Conservation (phyloP, 2,797 vertebrate genomes). For the Trachops cirrhosus region DNA sequence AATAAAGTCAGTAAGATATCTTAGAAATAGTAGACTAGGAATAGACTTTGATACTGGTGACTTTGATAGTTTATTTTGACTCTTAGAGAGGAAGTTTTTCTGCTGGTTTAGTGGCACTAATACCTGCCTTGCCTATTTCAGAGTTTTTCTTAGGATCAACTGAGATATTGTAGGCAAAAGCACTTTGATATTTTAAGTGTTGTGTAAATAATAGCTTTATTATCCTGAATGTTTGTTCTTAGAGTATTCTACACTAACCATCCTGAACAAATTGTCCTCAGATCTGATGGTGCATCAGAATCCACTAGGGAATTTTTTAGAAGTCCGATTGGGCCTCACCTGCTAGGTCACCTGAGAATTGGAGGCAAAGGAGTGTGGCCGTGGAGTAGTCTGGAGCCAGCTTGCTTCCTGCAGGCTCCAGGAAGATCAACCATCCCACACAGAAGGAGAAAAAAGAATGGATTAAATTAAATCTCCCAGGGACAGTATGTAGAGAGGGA, state of each 20-base stretch:
- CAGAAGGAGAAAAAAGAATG: not conserved
- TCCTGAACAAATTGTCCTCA: not conserved
- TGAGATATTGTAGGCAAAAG: slow-evolving; percentile 19
- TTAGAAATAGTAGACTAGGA: not conserved
- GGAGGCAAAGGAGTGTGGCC: not conserved
- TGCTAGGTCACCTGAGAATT: not conserved
- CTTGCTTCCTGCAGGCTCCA: not conserved
- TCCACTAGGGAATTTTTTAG: not conserved
- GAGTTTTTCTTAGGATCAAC: slow-evolving; percentile 10
- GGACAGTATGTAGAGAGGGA: not conserved
- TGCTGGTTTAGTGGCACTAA: not conserved
- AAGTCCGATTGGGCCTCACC: not conserved
- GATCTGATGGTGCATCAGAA: not conserved
- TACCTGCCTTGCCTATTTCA: not conserved
- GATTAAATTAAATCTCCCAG: not conserved
- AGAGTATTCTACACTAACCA: not conserved
- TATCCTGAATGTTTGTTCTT: slow-evolving; percentile 9
- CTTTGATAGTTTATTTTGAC: not conserved
- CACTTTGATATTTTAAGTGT: not conserved
- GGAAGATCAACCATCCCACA: not conserved
- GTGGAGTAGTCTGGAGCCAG: not conserved
- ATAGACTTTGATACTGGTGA: not conserved
- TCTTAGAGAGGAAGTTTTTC: not conserved
- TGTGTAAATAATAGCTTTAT: slow-evolving; percentile 7
- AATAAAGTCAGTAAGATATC: slow-evolving; percentile 31